These are phyloP conservation scores for Thecocarcelia acutangulata DNA, from an alignment of 2,888 invertebrate genomes.

Conservation along the genomic window DNA sequence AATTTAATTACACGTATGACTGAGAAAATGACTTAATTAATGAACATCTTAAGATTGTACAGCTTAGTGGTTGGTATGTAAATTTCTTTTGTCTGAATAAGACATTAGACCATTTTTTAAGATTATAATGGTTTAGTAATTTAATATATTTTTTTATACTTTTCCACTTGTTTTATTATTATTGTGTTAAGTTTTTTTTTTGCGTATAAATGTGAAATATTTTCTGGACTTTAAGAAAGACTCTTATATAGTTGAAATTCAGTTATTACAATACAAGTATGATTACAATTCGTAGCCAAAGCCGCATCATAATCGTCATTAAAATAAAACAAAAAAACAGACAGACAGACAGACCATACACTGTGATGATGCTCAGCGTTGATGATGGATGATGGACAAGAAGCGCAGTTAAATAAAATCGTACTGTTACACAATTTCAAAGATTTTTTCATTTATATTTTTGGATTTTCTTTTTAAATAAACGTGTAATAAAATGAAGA, in stretches of 20 bases:
- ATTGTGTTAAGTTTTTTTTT: conserved; percentile 18
- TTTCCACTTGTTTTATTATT: not conserved
- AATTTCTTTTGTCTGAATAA: conserved; percentile 49
- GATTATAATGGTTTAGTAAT: conserved; percentile 51
- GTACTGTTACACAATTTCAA: conserved; percentile 59
- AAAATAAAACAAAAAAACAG: conserved; percentile 1
- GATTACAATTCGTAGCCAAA: conserved; percentile 27
- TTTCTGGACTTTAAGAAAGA: conserved; percentile 52
- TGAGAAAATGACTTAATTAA: conserved; percentile 28
- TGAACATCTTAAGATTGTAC: not conserved
- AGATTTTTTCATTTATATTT: conserved; percentile 34
- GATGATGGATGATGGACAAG: conserved; percentile 51
- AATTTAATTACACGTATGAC: conserved; percentile 48
- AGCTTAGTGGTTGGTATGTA: conserved; percentile 27
- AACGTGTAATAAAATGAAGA: conserved; percentile 50
- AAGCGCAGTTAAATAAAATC: conserved; percentile 61
- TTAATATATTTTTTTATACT: conserved; percentile 29
- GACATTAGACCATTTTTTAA: conserved; percentile 37
- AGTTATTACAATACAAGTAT: too few relatives aligned
- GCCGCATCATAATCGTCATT: conserved; percentile 44
- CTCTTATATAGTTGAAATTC: conserved; percentile 48
- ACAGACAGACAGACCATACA: not conserved
- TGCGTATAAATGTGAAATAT: conserved; percentile 14
- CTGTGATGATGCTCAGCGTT: too few relatives aligned
- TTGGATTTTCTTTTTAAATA: conserved; percentile 27